Evolutionary conservation across 2,797 vertebrate genomes (phyloP), one percentile per base, ranked within the genome.

Genomic region (Semotilus atromaculatus): DNA sequence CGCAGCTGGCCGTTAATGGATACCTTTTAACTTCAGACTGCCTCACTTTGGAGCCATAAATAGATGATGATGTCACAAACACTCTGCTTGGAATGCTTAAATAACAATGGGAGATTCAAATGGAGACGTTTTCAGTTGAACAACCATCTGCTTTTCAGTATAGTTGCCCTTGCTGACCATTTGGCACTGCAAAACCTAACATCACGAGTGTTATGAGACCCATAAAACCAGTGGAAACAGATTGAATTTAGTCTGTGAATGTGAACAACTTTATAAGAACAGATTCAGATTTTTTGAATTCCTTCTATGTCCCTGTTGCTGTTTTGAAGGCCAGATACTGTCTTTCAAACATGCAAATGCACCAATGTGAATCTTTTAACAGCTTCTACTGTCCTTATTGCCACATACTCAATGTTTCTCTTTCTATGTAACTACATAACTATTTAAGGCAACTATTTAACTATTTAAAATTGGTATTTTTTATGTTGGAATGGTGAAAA

Each of bases 1-100:
- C 66, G 88, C 94, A 93, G 93, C 93, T 93, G 93, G 88, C 89
- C 86, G 78, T 90, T 93, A 94, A 92, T 92, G 91, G 91, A 91
- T 90, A 91, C 90, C 89, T 93, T 92, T 93, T 90, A 94, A 92
- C 90, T 90, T 90, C 89, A 88, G 89, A 92, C 91, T 89, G 93
- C 90, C 89, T 92, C 90, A 90, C 92, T 94, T 91, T 87, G 89
- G 87, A 60, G 86, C 88, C 89, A 91, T 91, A 92, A 94, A 94
- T 94, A 94, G 91, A 91, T 72, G 83, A 82, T 94, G 91, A 94
- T 92, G 91, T 94, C 93, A 94, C 86, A 5, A 85, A 86, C 88
- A 91, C 86, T 87, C 90, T 86, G 89, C 88, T 83, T 90, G 84
- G 62, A 92, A 85, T 75, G 74, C 89, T 90, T 86, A 89, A 91